phyloP scores from a whole-genome alignment of 2,113 vertebrate species.

The Silurus glanis region DNA sequence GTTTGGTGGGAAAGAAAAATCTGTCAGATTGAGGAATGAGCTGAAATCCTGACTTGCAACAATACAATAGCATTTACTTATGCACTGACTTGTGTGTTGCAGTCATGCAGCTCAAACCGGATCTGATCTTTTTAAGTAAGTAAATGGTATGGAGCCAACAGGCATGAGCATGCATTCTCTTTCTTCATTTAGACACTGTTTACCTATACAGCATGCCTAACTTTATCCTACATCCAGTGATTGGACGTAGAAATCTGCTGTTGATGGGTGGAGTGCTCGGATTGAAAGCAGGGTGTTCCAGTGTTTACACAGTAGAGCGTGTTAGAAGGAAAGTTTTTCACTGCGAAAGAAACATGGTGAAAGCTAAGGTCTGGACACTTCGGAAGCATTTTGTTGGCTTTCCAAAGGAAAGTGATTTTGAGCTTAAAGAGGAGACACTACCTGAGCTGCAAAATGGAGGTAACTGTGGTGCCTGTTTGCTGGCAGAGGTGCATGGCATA shows the following conservation, averaged over 20 bases:
- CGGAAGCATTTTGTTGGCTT: slow-evolving; percentile 79
- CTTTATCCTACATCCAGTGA: not conserved
- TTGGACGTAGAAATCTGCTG: not conserved
- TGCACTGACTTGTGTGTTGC: no score
- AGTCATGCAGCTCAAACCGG: not conserved
- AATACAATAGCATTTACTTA: not conserved
- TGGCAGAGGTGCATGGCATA: no score
- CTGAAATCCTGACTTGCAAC: not conserved
- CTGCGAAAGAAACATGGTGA: slow-evolving; percentile 67
- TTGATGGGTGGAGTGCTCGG: slow-evolving; percentile 12
- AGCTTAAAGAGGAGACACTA: slow-evolving; percentile 76
- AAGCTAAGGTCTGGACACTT: slow-evolving; percentile 77
- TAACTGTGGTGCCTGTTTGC: slow-evolving; percentile 47
- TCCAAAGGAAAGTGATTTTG: slow-evolving; percentile 78
- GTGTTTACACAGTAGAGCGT: not conserved
- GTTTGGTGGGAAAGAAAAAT: not conserved
- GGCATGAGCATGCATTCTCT: not conserved
- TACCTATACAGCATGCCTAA: not conserved
- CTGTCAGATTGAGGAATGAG: not conserved
- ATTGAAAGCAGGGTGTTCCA: not conserved
- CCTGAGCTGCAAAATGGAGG: slow-evolving; percentile 81
- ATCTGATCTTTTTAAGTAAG: not conserved
- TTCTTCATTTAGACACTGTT: not conserved
- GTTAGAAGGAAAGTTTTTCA: not conserved
- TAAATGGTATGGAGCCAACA: not conserved